Evolutionary conservation across 2,888 invertebrate genomes (phyloP), one percentile per base, ranked within the genome.

Genomic region (Cryptus viduatorius): DNA sequence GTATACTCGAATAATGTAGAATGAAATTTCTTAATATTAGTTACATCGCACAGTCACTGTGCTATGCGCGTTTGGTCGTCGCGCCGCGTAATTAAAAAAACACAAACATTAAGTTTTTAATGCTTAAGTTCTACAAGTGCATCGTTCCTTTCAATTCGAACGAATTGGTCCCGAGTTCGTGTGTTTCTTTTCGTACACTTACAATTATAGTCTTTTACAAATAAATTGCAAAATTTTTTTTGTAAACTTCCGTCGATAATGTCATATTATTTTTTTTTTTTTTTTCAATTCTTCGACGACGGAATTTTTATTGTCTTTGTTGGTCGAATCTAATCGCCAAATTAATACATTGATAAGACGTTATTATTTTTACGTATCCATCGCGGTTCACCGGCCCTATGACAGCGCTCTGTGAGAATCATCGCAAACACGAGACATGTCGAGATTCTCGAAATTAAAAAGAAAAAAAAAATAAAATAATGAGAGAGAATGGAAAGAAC

Each of bases 1-100:
- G 85, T 83, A 85, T 87, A 82, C 48, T 64, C 46, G 68, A 59
- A 69, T 68, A 31, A 76, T 84, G 64, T 77, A 73, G 14, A 81
- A 83, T 73, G 46, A 79, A 76, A 78, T 56, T 67, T 82, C 69
- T 77, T 68, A 77, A 42, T 61, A 44, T 72, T 50, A 68, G 29
- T 72, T 24, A 65, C 75, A 61, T 4, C 71, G 71, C 65, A 44
- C 44, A 19, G 46, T 69, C 46, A 56, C 53, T 69, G 44, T 42
- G 42, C 29, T 46, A 16, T 53, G 53, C 7, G 64, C 16, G n/a
- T 29, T 10, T 10, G 24, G 68, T 76, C 50, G 3, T 14, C 56
- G 59, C 48, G 19, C 19, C 37, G 19, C 50, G 50, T 69, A 29
- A 50, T 24, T 3, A 48, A 68, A 59, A 42, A 64, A 42, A 31